Conservation (phyloP, 2,113 vertebrate species). For the Lasiurus borealis region DNA sequence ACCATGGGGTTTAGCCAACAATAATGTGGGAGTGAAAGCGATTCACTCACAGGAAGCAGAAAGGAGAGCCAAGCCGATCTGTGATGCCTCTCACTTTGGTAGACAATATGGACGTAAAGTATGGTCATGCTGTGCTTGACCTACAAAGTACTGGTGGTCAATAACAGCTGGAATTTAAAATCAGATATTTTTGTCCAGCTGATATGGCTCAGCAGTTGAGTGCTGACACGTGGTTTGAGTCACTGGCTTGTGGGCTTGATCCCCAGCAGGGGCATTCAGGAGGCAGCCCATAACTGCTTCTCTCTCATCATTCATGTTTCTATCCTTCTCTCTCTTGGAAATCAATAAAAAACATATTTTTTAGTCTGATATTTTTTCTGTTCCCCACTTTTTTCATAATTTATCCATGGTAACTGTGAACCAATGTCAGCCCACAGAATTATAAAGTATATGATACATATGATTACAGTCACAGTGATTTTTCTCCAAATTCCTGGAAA, state of each 20-base stretch:
- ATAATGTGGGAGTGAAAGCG: neutral
- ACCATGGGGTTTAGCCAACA: neutral
- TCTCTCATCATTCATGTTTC: no score
- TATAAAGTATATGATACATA: neutral
- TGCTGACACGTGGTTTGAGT: no score
- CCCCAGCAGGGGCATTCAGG: no score
- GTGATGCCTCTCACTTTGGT: neutral
- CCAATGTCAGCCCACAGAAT: neutral
- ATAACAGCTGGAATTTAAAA: neutral
- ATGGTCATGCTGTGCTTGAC: neutral
- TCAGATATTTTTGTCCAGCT: neutral
- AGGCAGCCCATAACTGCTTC: no score
- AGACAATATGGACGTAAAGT: constrained; percentile 3
- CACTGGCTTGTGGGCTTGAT: no score
- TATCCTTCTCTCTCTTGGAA: no score
- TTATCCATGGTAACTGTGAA: neutral
- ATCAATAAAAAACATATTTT: no score
- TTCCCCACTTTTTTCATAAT: neutral
- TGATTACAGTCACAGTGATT: no score
- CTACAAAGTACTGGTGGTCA: neutral
- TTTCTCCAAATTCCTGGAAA: neutral
- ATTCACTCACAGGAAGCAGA: neutral
- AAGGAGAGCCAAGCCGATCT: neutral
- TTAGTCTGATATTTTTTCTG: neutral
- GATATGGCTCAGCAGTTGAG: no score